Percentiles rank a stretch among this genome's conserved stretches.
Evolutionary conservation across 2,797 vertebrate genomes (phyloP).

Genomic region (Galagoides demidoff): DNA sequence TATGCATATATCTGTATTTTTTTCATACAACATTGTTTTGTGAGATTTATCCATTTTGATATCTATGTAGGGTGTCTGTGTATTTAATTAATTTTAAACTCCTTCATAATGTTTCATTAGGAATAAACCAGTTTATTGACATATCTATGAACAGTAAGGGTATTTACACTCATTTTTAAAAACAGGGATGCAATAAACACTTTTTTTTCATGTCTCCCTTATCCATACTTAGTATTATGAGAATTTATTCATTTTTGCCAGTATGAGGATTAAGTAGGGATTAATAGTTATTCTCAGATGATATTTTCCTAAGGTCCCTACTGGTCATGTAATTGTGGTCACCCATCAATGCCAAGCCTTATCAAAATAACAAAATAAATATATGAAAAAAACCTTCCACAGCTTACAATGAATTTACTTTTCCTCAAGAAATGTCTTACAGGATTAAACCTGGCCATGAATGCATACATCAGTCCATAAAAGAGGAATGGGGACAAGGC

Average conservation of each 20-base stretch:
- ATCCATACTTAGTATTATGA: not conserved
- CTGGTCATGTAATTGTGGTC: slow-evolving; percentile 13
- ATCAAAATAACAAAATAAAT: slow-evolving; percentile 67
- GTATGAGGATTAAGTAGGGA: slow-evolving; percentile 27
- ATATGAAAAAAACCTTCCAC: not conserved
- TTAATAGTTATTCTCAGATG: slow-evolving; percentile 25
- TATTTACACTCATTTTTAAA: not conserved
- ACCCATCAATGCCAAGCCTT: slow-evolving; percentile 46
- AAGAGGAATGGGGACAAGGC: slow-evolving; percentile 63
- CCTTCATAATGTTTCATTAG: slow-evolving; percentile 26
- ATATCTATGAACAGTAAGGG: not conserved
- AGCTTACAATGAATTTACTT: slow-evolving; percentile 65
- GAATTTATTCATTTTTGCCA: slow-evolving; percentile 28
- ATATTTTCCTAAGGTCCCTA: slow-evolving; percentile 45
- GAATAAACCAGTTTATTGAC: slow-evolving; percentile 25
- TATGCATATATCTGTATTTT: not conserved
- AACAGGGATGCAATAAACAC: not conserved
- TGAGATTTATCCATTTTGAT: slow-evolving; percentile 4
- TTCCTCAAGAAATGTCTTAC: slow-evolving; percentile 69
- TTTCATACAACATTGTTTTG: not conserved
- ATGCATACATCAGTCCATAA: slow-evolving; percentile 59
- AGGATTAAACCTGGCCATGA: slow-evolving; percentile 49
- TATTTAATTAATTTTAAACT: not conserved
- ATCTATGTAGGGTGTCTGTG: not conserved
- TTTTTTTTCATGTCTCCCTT: not conserved